phyloP scores from a whole-genome alignment of 2,797 vertebrate species.

The Cossypha caffra region DNA sequence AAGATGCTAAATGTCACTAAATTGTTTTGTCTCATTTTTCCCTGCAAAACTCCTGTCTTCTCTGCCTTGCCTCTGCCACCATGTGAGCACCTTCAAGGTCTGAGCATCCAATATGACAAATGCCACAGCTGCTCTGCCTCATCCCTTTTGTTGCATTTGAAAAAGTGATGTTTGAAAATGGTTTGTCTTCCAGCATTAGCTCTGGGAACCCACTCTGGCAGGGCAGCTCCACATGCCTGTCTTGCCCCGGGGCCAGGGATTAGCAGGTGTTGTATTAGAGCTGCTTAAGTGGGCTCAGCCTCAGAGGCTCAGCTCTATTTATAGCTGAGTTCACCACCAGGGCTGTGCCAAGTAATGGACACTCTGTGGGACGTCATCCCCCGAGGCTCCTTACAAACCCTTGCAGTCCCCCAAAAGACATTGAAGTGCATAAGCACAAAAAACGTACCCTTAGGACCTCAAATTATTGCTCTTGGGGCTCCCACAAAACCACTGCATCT shows the following conservation, averaged over 20 bases:
- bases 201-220: not conserved
- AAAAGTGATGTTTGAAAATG: rapidly evolving
- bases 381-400: not conserved
- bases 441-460: not conserved
- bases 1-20: not conserved
- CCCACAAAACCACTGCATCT: rapidly evolving
- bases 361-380: rapidly evolving
- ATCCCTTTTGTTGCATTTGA: rapidly evolving
- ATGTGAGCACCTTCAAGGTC: not conserved
- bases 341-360: not conserved
- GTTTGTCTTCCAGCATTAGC: not conserved
- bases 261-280: conserved; percentile 22
- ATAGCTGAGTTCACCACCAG: not conserved
- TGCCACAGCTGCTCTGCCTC: not conserved
- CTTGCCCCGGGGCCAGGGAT: rapidly evolving
- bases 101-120: rapidly evolving
- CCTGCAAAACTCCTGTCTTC: not conserved
- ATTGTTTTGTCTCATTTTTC: not conserved
- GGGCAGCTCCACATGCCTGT: not conserved
- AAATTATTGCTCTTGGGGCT: not conserved
- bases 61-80: not conserved
- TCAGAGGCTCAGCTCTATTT: not conserved
- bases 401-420: not conserved
- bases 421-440: rapidly evolving
- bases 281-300: conserved; percentile 19